These are phyloP conservation scores for Chrysaora quinquecirrha DNA, from an alignment of 30 jellyfish, hydroid and myxozoan genomes.

Conservation along the genomic window DNA sequence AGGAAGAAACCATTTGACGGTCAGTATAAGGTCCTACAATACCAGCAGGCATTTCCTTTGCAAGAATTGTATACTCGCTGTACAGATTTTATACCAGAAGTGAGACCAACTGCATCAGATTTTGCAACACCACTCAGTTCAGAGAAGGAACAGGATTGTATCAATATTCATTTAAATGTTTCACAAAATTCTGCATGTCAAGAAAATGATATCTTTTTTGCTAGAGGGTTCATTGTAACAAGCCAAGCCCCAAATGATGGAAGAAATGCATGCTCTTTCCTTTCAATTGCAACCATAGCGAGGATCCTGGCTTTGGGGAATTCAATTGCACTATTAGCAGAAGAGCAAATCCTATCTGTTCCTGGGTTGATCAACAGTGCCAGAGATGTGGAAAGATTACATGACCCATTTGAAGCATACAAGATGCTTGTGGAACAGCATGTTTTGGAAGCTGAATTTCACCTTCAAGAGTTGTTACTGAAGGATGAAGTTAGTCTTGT, in stretches of 20 bases:
- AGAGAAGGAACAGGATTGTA: constrained; percentile 11
- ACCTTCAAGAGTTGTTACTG: constrained; percentile 28
- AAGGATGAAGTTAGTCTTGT: constrained; percentile 22
- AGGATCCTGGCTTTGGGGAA: constrained; percentile 18
- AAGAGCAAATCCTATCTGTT: constrained; percentile 13
- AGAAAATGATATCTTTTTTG: neutral
- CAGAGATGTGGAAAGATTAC: constrained; percentile 6
- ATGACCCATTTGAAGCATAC: constrained; percentile 24
- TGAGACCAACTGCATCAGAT: constrained; percentile 17
- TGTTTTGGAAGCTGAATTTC: constrained; percentile 23
- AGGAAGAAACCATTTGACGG: constrained; percentile 26
- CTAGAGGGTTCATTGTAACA: constrained; percentile 7
- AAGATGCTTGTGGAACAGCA: constrained; percentile 13
- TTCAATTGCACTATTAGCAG: constrained; percentile 24
- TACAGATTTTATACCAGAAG: constrained; percentile 20
- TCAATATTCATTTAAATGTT: neutral
- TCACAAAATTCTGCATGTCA: neutral
- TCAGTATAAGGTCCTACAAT: constrained; percentile 10
- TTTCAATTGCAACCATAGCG: constrained; percentile 18
- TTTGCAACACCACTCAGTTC: constrained; percentile 31
- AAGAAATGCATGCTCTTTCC: constrained; percentile 30
- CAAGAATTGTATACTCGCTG: constrained; percentile 22
- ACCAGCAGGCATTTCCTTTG: constrained; percentile 27
- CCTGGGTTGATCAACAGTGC: constrained; percentile 20
- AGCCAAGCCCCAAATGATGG: constrained; percentile 29